Evolutionary conservation across 2,113 vertebrate species (phyloP), one percentile per base, ranked within the genome.

Genomic region (Cyprinodon variegatus): DNA sequence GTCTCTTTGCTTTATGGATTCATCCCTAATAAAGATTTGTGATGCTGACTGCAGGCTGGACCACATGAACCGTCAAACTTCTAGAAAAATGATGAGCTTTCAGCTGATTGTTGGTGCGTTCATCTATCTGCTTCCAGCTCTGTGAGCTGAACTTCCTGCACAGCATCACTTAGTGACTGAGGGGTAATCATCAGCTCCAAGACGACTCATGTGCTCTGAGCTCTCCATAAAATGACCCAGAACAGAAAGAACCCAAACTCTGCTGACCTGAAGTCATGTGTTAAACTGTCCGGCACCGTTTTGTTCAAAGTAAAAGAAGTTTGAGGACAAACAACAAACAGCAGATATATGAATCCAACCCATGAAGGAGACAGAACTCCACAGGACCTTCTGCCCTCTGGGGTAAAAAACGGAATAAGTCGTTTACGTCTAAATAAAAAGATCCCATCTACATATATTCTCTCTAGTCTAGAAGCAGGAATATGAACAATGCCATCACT

Each of bases 151-250:
- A 41, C 41, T 41, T 41, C 9, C 41, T 41, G 41, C 41, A 41
- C 9, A 6, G 41, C 7, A 72, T 66, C 65, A 0, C 22, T 38
- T 36, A 2, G 68, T 65, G 64, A 61, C 38, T 69, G 38, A 82
- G 82, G 61, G 74, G 39, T n/a, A 1, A 38, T 41, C 0, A 17
- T 74, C 78, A 61, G 71, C 82, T 88, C 84, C 80, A 90, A 84
- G 88, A 79, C 87, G 86, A 75, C 82, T 88, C 84, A 85, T 87
- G 84, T 88, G 81, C 83, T 88, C 78, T 40, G n/a, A 72, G 84
- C 60, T 78, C 80, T 79, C 64, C 80, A 74, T 71, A 79, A 43
- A 70, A 7, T 64, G 81, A 86, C 76, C 79, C 15, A 81, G 80
- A 74, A 85, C 68, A 53, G 10, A 80, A 12, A 0, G 36, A 71